Conservation (phyloP, 2,113 vertebrate species). For the Serinus canaria region DNA sequence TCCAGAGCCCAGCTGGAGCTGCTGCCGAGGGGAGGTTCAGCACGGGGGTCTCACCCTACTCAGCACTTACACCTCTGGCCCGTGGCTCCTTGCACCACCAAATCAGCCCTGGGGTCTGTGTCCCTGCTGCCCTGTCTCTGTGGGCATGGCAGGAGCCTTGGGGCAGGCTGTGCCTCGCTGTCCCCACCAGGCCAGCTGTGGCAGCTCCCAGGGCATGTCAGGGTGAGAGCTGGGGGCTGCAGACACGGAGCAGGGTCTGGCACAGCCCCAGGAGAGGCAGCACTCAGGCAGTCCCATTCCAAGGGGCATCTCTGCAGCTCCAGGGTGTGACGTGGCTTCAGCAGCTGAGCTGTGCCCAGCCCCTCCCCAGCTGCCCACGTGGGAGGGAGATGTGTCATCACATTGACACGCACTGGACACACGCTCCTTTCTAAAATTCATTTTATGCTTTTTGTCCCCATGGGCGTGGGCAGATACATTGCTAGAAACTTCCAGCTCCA, state of each 20-base stretch:
- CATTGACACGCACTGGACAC: background rate
- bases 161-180: background rate
- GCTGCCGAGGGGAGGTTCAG: background rate
- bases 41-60: accelerated
- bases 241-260: background rate
- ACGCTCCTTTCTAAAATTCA: accelerated
- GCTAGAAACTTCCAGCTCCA: background rate
- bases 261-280: background rate
- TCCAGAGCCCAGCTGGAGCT: background rate
- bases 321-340: accelerated
- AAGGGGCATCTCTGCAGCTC: background rate
- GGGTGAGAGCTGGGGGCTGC: background rate
- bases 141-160: accelerated
- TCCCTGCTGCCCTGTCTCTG: background rate
- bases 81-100: background rate
- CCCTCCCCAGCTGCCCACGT: background rate
- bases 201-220: accelerated
- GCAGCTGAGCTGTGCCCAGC: background rate
- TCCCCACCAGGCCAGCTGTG: accelerated
- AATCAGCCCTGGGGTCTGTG: accelerated
- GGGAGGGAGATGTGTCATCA: background rate
- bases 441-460: background rate
- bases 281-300: accelerated
- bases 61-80: accelerated
- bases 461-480: background rate